Evolutionary conservation across 2,888 invertebrate species (phyloP).

Genomic region (Gymnoscelis rufifasciata): DNA sequence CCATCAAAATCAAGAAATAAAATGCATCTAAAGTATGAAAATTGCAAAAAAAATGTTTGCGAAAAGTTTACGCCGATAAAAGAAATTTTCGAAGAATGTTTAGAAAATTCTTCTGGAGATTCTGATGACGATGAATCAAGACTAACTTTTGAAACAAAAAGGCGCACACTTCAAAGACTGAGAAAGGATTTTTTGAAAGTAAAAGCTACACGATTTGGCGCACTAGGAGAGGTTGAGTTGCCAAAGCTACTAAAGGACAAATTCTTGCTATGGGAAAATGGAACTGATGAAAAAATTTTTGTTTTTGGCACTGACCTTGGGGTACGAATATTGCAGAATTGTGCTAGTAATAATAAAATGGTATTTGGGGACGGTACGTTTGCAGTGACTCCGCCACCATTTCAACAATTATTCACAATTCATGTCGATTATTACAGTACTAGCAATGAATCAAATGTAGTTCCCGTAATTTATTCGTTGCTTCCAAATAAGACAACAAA

Average conservation of each 20-base stretch:
- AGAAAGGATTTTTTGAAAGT: constrained; percentile 6
- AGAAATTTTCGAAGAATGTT: constrained; percentile 9
- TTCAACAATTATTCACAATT: constrained; percentile 8
- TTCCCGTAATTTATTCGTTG: constrained; percentile 12
- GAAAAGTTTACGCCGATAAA: constrained; percentile 5
- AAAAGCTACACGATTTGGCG: constrained; percentile 2
- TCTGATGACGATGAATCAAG: constrained; percentile 2
- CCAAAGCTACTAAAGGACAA: constrained; percentile 4
- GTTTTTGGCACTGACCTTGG: constrained; percentile 7
- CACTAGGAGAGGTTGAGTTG: constrained; percentile 3
- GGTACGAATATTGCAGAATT: constrained; percentile 1
- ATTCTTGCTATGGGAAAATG: constrained; percentile 9
- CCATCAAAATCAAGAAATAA: constrained; percentile 3
- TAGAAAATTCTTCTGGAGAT: constrained; percentile 1
- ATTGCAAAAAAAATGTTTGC: constrained; percentile 3
- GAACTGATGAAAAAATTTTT: constrained; percentile 3
- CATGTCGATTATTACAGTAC: constrained; percentile 8
- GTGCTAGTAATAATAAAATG: constrained; percentile 7
- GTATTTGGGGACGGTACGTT: constrained; percentile 9
- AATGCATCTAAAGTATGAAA: constrained; percentile 1
- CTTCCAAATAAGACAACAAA: constrained; percentile 4
- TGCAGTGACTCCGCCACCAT: constrained; percentile 3
- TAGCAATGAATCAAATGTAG: constrained; percentile 9
- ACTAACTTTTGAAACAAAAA: constrained; percentile 6
- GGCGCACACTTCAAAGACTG: constrained; percentile 4